phyloP scores from a whole-genome alignment of 2,888 invertebrate species.

The Caenorhabditis imperialis region DNA sequence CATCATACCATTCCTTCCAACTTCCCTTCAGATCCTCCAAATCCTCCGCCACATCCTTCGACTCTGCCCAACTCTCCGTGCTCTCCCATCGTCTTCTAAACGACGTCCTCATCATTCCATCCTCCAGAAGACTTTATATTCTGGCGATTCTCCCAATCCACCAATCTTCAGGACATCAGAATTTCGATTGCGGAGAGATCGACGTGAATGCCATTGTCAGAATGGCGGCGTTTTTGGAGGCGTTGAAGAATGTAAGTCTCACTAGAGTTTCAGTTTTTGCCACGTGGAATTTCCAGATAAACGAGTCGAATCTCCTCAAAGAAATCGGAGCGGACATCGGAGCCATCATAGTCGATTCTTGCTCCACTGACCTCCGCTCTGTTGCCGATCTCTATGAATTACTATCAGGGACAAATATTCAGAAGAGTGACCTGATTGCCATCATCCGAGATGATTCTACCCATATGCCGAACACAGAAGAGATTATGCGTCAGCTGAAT shows the following conservation, averaged over 20 bases:
- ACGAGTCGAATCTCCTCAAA: conserved; percentile 48
- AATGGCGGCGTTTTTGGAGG: conserved; percentile 69
- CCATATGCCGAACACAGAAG: conserved; percentile 71
- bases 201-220: conserved; percentile 73
- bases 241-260: conserved; percentile 64
- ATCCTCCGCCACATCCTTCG: conserved; percentile 31
- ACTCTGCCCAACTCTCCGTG: conserved; percentile 65
- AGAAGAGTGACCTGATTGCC: conserved; percentile 71
- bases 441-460: conserved; percentile 71
- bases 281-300: conserved; percentile 46
- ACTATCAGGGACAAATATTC: conserved; percentile 72
- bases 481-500: conserved; percentile 64
- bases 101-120: conserved; percentile 72
- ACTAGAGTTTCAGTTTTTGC: no score
- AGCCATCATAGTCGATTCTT: conserved; percentile 71
- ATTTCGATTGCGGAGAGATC: conserved; percentile 72
- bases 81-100: conserved; percentile 72
- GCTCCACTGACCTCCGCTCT: conserved; percentile 71
- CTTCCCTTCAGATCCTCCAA: background rate
- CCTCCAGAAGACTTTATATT: conserved; percentile 68
- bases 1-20: no score
- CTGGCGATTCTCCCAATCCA: conserved; percentile 70
- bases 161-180: conserved; percentile 65
- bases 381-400: conserved; percentile 75
- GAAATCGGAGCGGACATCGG: conserved; percentile 70